Evolutionary conservation across 2,888 invertebrate species (phyloP), one percentile per base, ranked within the genome.

Genomic region (Tyria jacobaeae): DNA sequence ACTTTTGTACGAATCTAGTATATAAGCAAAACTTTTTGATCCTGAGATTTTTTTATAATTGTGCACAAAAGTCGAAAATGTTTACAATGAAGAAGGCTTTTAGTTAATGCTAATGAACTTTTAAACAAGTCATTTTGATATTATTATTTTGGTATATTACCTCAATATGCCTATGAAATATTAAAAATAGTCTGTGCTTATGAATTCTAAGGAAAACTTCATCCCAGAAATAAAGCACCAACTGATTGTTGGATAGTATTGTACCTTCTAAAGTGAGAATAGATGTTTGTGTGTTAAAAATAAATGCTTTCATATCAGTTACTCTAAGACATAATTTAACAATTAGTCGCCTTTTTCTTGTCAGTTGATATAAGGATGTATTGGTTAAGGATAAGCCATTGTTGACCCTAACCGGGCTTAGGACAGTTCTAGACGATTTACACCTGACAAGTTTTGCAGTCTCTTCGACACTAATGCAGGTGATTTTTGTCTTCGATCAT

Each of bases 1-100:
- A 67, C 66, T 79, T 79, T 71, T 77, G 68, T 79, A 68, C 55
- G 57, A 63, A 65, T 27, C 1, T 62, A 54, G 31, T 52, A 39
- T 58, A 54, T 53, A 49, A 31, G 48, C 47, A 34, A 17, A 57
- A 53, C 31, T 34, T 53, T 60, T 59, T 73, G 62, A 73, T 64
- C 60, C 57, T 73, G 70, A 62, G 62, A 62, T 66, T 65, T n/a
- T n/a, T n/a, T 57, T 51, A 51, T 44, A 47, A n/a, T n/a, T 25
- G n/a, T 35, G 17, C 25, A 17, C 41, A 21, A 44, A 27, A 37
- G 39, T 49, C 10, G n/a, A n/a, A n/a, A n/a, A n/a, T n/a, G n/a
- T 4, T 3, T 27, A 51, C 37, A 49, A 24, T 24, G 10, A 21
- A 3, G 12, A 6, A 34, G 21, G 14, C 15, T 21, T 24, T 51